Conservation (phyloP, 2,113 vertebrate genomes). For the Neomonachus schauinslandi region DNA sequence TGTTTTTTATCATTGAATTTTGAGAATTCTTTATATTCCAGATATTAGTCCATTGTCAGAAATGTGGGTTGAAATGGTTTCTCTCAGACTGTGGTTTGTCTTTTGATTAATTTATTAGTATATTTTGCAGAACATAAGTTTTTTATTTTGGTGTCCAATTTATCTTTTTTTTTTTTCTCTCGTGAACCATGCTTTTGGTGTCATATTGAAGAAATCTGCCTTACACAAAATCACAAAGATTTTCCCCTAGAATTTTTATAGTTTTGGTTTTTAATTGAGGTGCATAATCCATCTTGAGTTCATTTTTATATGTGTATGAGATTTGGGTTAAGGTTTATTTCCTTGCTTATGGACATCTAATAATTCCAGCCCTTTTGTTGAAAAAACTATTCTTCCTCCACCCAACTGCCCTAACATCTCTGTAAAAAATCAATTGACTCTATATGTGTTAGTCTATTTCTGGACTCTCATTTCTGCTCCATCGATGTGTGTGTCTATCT, state of each 20-base stretch:
- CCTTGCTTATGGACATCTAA: neutral
- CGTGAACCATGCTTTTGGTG: neutral
- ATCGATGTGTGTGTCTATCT: neutral
- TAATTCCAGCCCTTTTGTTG: neutral
- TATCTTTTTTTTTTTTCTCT: neutral
- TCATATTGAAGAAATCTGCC: neutral
- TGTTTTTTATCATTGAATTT: conserved; percentile 11
- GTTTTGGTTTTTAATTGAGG: neutral
- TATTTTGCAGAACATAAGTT: neutral
- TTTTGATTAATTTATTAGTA: neutral
- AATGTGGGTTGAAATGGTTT: neutral
- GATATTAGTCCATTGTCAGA: neutral
- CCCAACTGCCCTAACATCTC: neutral
- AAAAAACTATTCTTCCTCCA: neutral
- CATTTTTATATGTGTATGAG: neutral
- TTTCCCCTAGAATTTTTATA: neutral
- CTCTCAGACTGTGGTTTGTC: neutral
- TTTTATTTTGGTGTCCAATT: neutral
- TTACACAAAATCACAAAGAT: neutral
- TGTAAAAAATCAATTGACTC: neutral
- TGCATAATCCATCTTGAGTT: conserved; percentile 2
- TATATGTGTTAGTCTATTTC: neutral
- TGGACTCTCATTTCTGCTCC: neutral
- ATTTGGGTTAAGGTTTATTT: neutral
- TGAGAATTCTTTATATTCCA: conserved; percentile 4